Percentiles rank a stretch among this genome's conserved stretches.
These are phyloP conservation scores for Tethya wilhelma DNA, from an alignment of 37 sponge, comb jelly and placozoan genomes.

Conservation along the genomic window DNA sequence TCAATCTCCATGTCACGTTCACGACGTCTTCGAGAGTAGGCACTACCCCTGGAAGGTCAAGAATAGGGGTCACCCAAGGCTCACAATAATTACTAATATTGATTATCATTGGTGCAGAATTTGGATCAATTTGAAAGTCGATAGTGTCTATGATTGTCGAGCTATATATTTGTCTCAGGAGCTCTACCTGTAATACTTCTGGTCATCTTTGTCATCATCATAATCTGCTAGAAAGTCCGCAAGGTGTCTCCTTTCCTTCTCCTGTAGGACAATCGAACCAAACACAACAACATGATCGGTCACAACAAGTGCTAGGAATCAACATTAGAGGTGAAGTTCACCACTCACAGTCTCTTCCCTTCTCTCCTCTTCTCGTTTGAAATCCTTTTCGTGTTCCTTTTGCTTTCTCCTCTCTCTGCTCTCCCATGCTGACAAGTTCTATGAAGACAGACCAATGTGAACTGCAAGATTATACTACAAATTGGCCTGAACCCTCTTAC, in stretches of 20 bases:
- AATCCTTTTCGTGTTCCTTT: conserved; percentile 72
- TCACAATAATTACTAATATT: no score
- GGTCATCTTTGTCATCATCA: conserved; percentile 95
- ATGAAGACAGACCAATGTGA: no score
- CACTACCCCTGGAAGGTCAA: conserved; percentile 71
- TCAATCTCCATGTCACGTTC: conserved; percentile 92
- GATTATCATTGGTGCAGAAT: no score
- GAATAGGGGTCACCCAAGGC: no score
- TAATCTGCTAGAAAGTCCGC: conserved; percentile 89
- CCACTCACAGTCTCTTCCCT: conserved; percentile 71
- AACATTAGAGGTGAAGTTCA: background rate
- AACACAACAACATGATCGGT: background rate
- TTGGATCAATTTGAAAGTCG: no score
- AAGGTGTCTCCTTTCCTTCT: conserved; percentile 67
- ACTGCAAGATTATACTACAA: no score
- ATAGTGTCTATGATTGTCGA: no score
- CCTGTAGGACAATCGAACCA: conserved; percentile 45
- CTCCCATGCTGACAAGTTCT: no score
- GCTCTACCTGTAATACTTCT: conserved; percentile 85
- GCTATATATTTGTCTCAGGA: no score
- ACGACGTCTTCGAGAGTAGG: conserved; percentile 64
- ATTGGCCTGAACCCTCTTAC: no score
- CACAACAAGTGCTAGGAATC: background rate
- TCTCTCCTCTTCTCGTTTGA: conserved; percentile 73
- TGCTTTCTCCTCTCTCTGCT: conserved; percentile 77